These are phyloP conservation scores for Ornithoptera alexandrae DNA, from an alignment of 2,888 invertebrate species.

Conservation along the genomic window DNA sequence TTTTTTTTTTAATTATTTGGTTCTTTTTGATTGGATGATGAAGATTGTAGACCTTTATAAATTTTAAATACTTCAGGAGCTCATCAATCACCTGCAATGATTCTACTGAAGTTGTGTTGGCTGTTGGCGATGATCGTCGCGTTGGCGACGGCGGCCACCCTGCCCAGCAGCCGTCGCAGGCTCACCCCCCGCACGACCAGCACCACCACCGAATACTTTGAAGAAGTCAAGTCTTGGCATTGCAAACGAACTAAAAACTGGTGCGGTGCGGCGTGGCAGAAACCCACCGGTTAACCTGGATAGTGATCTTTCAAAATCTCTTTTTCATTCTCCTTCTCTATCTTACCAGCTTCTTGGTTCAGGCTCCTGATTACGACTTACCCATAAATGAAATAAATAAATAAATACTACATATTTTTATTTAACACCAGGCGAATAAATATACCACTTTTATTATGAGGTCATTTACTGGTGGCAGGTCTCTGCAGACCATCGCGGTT, in stretches of 20 bases:
- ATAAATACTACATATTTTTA: too few species aligned
- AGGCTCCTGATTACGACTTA: too few species aligned
- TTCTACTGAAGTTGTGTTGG: neutral
- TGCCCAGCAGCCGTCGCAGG: slow-evolving; percentile 1
- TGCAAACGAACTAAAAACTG: slow-evolving; percentile 4
- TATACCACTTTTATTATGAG: too few species aligned
- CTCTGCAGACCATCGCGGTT: too few species aligned
- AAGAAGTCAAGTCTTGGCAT: slow-evolving; percentile 8
- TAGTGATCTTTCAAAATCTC: neutral
- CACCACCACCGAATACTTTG: slow-evolving; percentile 5
- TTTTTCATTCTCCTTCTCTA: neutral
- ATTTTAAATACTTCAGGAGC: too few species aligned
- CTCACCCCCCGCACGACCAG: neutral
- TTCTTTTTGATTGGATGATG: too few species aligned
- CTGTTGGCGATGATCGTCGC: neutral
- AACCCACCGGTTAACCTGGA: neutral
- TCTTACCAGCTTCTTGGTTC: neutral
- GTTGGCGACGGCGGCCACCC: neutral
- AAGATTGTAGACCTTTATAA: too few species aligned
- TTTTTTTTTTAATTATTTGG: too few species aligned
- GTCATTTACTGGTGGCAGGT: too few species aligned
- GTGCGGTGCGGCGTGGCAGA: slow-evolving; percentile 1
- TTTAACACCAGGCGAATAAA: too few species aligned
- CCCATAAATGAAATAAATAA: too few species aligned
- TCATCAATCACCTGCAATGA: neutral